Percentiles rank a stretch among this genome's conserved stretches.
phyloP scores from a whole-genome alignment of 2,797 vertebrate species.

The Catostomus latipinnis region DNA sequence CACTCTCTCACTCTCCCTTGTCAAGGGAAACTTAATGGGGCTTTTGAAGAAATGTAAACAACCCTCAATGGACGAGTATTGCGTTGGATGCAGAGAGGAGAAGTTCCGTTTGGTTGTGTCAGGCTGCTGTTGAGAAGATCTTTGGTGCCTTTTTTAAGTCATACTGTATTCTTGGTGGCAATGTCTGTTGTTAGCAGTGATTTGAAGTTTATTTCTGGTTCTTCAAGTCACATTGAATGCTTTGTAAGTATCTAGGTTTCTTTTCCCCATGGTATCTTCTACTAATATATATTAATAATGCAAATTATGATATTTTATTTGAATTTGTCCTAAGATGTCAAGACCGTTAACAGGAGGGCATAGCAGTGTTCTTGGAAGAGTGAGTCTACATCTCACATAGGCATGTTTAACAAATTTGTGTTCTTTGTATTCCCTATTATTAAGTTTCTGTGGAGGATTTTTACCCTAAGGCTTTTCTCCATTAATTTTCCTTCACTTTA shows the following conservation, averaged over 20 bases:
- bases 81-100: conserved; percentile 54
- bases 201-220: not conserved
- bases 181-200: conserved; percentile 7
- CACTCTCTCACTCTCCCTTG: conserved; percentile 98
- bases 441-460: conserved; percentile 64
- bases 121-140: conserved; percentile 25
- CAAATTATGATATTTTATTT: conserved; percentile 34
- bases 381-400: conserved; percentile 65
- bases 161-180: conserved; percentile 33
- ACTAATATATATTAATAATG: conserved; percentile 14
- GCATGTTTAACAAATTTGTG: conserved; percentile 67
- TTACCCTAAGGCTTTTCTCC: conserved; percentile 64
- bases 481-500: conserved; percentile 68
- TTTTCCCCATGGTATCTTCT: conserved; percentile 17
- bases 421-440: conserved; percentile 65
- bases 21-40: conserved; percentile 96
- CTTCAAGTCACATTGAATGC: not conserved
- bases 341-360: conserved; percentile 6
- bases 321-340: conserved; percentile 47
- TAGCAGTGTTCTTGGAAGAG: conserved; percentile 60
- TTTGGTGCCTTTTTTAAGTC: conserved; percentile 37
- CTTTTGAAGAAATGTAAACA: conserved; percentile 99
- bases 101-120: conserved; percentile 34
- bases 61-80: conserved; percentile 96
- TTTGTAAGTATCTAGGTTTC: not conserved